Evolutionary conservation across 2,113 vertebrate species (phyloP), one percentile per base, ranked within the genome.

Genomic region (Rostratula benghalensis): DNA sequence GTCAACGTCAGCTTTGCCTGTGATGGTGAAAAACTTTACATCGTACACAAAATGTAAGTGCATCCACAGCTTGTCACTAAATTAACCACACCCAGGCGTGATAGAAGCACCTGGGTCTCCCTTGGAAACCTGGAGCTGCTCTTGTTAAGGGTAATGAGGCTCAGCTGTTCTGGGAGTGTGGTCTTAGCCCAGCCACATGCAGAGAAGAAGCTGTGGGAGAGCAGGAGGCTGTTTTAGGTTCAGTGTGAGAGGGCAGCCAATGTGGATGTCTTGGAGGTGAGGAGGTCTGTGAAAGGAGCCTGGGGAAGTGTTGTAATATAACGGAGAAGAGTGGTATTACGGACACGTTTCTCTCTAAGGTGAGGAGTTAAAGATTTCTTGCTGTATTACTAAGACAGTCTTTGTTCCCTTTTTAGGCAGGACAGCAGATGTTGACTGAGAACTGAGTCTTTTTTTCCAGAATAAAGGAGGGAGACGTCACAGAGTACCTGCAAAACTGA

Each of bases 341-440:
- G 30, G 30, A 25, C 17, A 2, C 35, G 10, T 2, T 48, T 56
- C 14, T 69, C 6, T 73, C 15, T 17, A 15, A 20, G 27, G 3
- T 10, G 3, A 5, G 16, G 20, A 70, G 23, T 5, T 60, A 12
- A 56, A 77, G 59, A 8, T 53, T 0, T 3, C n/a, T n/a, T 28
- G 3, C 12, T 64, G 24, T 0, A 0, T 48, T 89, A 6, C 1
- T 27, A 56, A 67, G 4, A 1, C 0, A 2, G 12, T 2, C 27
- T 64, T 76, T 4, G 21, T 76, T 60, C 3, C 3, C 2, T 2
- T 41, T 48, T 61, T 14, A 77, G 50, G 18, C 20, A 37, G 7
- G 9, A 31, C 5, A 35, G 27, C 2, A 17, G 28, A 7, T 28
- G 12, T 11, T 13, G 45, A 9, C n/a, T 60, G 27, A 76, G 54